Percentiles rank a stretch among this genome's conserved stretches.
These are phyloP conservation scores for Encarsia formosa DNA, from an alignment of 2,888 invertebrate genomes.

Conservation along the genomic window DNA sequence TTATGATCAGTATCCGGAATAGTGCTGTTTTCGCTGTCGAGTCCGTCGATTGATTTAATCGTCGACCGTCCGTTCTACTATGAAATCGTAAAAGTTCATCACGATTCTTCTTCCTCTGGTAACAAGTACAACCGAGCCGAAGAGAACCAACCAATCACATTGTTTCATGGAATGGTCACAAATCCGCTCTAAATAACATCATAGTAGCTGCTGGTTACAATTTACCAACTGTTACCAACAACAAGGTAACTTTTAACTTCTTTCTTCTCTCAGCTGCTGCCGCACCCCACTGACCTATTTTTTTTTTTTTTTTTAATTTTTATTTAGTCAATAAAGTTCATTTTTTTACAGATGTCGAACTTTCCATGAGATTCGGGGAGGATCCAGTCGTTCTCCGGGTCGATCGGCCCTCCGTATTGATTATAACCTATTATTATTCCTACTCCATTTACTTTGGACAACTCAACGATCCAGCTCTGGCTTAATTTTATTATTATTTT, in stretches of 20 bases:
- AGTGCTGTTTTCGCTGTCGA: conserved; percentile 6
- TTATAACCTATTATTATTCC: conserved; percentile 23
- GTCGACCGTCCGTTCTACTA: conserved; percentile 28
- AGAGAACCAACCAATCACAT: conserved; percentile 7
- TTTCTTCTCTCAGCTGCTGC: not conserved
- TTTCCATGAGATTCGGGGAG: conserved; percentile 18
- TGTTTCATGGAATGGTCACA: conserved; percentile 17
- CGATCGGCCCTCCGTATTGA: conserved; percentile 33
- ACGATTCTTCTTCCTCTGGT: too few relatives aligned
- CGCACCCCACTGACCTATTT: too few relatives aligned
- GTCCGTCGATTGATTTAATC: not conserved
- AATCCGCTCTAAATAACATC: too few relatives aligned
- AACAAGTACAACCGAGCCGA: too few relatives aligned
- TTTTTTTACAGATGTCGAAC: conserved; percentile 15
- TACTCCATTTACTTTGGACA: too few relatives aligned
- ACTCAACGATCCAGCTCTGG: too few relatives aligned
- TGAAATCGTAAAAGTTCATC: conserved; percentile 19
- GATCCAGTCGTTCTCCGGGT: conserved; percentile 28
- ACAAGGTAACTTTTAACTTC: conserved; percentile 9
- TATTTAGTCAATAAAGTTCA: not conserved
- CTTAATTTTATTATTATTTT: too few relatives aligned
- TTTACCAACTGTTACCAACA: too few relatives aligned
- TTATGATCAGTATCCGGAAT: conserved; percentile 4
- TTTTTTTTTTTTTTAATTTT: conserved; percentile 1
- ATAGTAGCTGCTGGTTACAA: too few relatives aligned